Base-by-base conservation (phyloP, 2,888 invertebrate species). In the Mythimna albipuncta region DNA sequence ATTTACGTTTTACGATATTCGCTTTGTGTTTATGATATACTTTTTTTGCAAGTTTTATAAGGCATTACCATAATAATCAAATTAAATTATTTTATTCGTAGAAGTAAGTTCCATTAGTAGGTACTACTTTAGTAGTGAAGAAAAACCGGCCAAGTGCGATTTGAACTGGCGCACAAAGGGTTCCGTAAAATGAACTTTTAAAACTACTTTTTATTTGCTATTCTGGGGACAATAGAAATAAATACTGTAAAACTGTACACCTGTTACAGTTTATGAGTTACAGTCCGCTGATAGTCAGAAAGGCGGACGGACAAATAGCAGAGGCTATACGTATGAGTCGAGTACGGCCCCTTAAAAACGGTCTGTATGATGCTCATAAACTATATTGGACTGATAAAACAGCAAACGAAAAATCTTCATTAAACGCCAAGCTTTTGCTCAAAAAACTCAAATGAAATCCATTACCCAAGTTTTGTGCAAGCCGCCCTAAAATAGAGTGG, bases 401-500 rank as follows among this genome's bases (percentile, higher is more conserved):
- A 65, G 35, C 55, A 54, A 62, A 63, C 26, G 26, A 54, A 64
- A 75, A 75, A 75, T 62, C 76, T 57, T 55, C 47, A 76, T 76
- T 54, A 69, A 76, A 54, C 47, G 47, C 58, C 21, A 55, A 63
- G 35, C 69, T 77, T 82, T 65, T 63, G 26, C 38, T 32, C 44
- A 50, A 63, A 68, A 82, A 69, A 52, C 44, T 58, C 32, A 63
- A 59, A 76, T 38, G 57, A 63, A 72, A 67, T 50, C 47, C 68
- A 67, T 58, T 62, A 52, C 66, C 70, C 64, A 74, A 77, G 69
- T 67, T 72, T 63, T 54, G 47, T 63, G 21, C 65, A 61, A 69
- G 73, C 41, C 64, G n/a, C 74, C 63, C 75, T 63, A 77, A 82
- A 83, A 77, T 67, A 77, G 65, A 75, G 76, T 75, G 64, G 67